A percentile compares a stretch with the other conserved stretches of the same genome.
Evolutionary conservation across 2,888 invertebrate species (phyloP).

Genomic region (Chydorus sphaericus): DNA sequence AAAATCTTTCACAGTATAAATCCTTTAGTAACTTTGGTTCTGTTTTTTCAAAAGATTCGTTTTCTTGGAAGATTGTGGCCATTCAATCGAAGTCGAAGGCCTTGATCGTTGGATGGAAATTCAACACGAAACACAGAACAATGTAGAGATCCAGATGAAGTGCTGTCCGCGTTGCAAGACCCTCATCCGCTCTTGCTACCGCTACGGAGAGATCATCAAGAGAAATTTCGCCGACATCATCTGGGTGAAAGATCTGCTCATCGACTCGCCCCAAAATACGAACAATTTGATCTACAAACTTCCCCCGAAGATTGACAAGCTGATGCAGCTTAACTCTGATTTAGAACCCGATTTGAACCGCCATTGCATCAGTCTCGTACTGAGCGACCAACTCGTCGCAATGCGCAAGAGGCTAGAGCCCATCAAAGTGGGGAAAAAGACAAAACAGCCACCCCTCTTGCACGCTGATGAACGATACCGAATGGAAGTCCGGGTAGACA

Average conservation of each 20-base stretch:
- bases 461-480: neutral
- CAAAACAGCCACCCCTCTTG: too few species aligned
- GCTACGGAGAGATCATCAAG: constrained; percentile 40
- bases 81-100: constrained; percentile 28
- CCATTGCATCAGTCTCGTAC: neutral
- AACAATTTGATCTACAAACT: neutral
- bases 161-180: constrained; percentile 44
- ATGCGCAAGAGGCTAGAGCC: neutral
- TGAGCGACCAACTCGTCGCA: neutral
- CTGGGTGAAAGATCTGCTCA: constrained; percentile 20
- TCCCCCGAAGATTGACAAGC: neutral
- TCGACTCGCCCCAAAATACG: neutral
- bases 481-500: neutral
- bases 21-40: neutral
- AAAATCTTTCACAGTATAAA: neutral
- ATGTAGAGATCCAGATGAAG: constrained; percentile 23
- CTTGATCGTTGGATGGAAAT: constrained; percentile 26
- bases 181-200: constrained; percentile 40
- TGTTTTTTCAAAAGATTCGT: constrained; percentile 19
- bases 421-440: neutral
- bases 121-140: constrained; percentile 5
- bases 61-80: constrained; percentile 25
- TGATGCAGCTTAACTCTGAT: neutral
- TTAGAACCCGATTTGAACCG: neutral
- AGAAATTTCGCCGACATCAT: constrained; percentile 28